Evolutionary conservation across 2,888 invertebrate species (phyloP).

Genomic region (Tyria jacobaeae): DNA sequence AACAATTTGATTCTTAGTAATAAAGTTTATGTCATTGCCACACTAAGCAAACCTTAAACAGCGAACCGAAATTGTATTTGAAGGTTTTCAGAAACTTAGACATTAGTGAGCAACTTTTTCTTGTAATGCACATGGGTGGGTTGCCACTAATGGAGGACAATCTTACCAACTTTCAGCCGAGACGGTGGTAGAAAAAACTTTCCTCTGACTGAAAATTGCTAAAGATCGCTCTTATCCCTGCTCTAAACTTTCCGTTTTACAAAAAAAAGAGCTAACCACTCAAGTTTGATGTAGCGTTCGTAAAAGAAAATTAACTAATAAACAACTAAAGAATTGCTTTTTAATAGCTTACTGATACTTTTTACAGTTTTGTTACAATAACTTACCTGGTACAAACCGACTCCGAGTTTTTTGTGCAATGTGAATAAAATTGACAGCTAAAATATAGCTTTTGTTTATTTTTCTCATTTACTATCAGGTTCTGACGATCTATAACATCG

Average conservation of each 20-base stretch:
- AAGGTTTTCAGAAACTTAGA: constrained; percentile 75
- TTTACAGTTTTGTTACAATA: constrained; percentile 24
- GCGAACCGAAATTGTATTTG: constrained; percentile 70
- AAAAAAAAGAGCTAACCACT: constrained; percentile 51
- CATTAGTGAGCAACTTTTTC: constrained; percentile 76
- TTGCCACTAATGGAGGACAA: constrained; percentile 78
- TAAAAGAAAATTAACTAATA: constrained; percentile 18
- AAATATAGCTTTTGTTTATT: no score
- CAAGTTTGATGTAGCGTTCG: neutral
- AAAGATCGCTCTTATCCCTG: constrained; percentile 65
- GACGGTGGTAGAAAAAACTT: constrained; percentile 56
- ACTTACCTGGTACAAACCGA: neutral
- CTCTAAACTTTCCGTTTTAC: constrained; percentile 57
- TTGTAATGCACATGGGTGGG: constrained; percentile 76
- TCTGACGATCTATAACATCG: no score
- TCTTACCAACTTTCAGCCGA: constrained; percentile 63
- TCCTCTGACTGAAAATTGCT: constrained; percentile 63
- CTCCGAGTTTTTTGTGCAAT: no score
- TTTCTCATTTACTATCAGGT: no score
- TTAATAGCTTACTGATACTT: constrained; percentile 20
- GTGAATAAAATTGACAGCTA: no score
- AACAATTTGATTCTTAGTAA: neutral
- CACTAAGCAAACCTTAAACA: constrained; percentile 48
- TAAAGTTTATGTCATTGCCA: constrained; percentile 26
- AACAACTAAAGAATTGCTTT: constrained; percentile 4